Base-by-base conservation (phyloP, 2,797 vertebrate genomes). In the Coccyzus lansbergi region DNA sequence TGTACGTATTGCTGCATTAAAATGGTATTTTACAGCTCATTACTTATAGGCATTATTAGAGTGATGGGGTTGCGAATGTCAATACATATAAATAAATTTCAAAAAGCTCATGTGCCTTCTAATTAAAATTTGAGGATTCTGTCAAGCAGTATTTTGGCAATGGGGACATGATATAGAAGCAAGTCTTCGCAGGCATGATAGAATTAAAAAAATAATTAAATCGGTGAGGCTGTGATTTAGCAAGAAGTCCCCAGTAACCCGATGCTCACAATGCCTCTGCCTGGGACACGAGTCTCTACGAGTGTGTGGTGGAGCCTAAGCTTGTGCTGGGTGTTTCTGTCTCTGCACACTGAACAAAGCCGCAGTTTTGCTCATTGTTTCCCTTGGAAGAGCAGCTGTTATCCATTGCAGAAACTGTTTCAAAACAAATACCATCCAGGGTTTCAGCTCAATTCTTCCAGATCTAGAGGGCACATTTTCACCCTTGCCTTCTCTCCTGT, bases 381-480 rank as follows among this genome's bases (percentile, higher is more conserved):
- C 86, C 90, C 82, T 78, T 78, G 68, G 86, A 95, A 92, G 49
- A 70, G 40, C 24, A 46, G 69, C 83, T 65, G 81, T 51, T 81
- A 78, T 31, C 56, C 33, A 18, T 17, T 65, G 79, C 53, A 44
- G 52, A 75, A 83, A 89, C 9, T 31, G 29, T 70, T 88, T 90
- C 93, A 92, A 85, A 59, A 74, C 58, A 70, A 84, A 51, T 16
- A 91, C 40, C 71, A 11, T 12, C 40, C 49, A 15, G 62, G 62
- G 24, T 76, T 95, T 74, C 88, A 40, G 55, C 49, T 17, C n/a
- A 12, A 19, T 58, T 64, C 48, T 89, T 87, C 82, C 56, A 88
- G 76, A 84, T 65, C 63, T 86, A 38, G 70, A 87, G 78, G 72
- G 92, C 42, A 74, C 67, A 46, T 48, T 65, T 48, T 53, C 63